Evolutionary conservation across 2,113 vertebrate genomes (phyloP), one percentile per base, ranked within the genome.

Genomic region (Tupaia chinensis): DNA sequence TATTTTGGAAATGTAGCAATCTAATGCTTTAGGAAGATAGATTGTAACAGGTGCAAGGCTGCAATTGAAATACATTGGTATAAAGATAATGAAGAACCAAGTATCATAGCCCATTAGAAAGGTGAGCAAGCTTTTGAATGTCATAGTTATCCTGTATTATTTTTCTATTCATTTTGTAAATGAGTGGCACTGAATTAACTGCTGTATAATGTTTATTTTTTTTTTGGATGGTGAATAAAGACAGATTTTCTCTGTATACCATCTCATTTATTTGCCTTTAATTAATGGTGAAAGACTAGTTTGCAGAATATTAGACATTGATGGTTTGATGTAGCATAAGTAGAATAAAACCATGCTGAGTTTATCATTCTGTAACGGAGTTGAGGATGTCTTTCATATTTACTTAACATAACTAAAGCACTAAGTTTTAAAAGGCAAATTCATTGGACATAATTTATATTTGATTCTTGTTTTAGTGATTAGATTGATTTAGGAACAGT

Each of bases 1-100:
- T 22, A 81, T 85, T 96, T 96, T 91, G 81, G 90, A 97, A 95
- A 79, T 84, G 79, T 54, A 76, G 60, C 73, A 44, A 0, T 80
- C 56, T 74, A 61, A 93, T 86, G 58, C 84, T 86, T 79, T 63
- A 73, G 13, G 44, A 66, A 11, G 72, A 22, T 87, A 56, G 19
- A 17, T 76, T 76, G 27, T 44, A 87, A 65, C 61, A 93, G 85
- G 80, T 96, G 14, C 12, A 54, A 74, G 91, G 83, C 56, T 87
- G 86, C 86, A 92, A 54, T 82, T 93, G 95, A 87, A 87, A 93
- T 89, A 92, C 5, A 29, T 73, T 20, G 79, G 44, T 54, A 93
- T 84, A 84, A 87, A 29, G 53, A 93, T 84, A 84, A 87, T 32
- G 53, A 87, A 87, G 58, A 44, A 84, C 19, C 60, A 82, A 86